phyloP scores from a whole-genome alignment of 2,113 vertebrate species.

The Heloderma charlesbogerti region DNA sequence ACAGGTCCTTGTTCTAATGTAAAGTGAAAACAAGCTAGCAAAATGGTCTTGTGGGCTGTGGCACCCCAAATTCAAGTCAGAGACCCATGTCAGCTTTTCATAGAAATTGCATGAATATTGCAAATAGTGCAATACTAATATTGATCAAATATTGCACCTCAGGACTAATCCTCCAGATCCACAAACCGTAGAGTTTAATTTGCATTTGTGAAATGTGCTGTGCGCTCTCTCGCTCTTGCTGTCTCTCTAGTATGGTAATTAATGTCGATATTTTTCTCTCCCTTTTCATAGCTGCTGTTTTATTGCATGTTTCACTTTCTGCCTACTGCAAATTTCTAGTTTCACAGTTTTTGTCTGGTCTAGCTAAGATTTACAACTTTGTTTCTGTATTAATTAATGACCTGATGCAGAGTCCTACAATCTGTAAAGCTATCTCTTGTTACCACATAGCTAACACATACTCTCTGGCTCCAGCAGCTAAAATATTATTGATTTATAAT shows the following conservation, averaged over 20 bases:
- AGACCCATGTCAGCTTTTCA: not conserved
- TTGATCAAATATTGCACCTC: too few species aligned
- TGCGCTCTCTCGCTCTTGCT: too few species aligned
- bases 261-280: not conserved
- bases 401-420: not conserved
- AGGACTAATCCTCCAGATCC: not conserved
- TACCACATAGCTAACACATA: not conserved
- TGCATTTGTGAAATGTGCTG: not conserved
- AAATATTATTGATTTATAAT: conserved; percentile 5
- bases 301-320: not conserved
- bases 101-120: not conserved
- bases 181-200: not conserved
- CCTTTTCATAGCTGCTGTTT: not conserved
- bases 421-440: not conserved
- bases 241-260: not conserved
- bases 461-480: not conserved
- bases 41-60: not conserved
- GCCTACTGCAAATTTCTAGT: not conserved
- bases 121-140: too few species aligned
- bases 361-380: not conserved
- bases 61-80: not conserved
- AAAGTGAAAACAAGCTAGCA: too few species aligned
- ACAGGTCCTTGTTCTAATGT: too few species aligned
- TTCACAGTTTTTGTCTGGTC: not conserved
- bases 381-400: not conserved